Evolutionary conservation across 2,113 vertebrate genomes (phyloP), one percentile per base, ranked within the genome.

Genomic region (Bujurquina vittata): DNA sequence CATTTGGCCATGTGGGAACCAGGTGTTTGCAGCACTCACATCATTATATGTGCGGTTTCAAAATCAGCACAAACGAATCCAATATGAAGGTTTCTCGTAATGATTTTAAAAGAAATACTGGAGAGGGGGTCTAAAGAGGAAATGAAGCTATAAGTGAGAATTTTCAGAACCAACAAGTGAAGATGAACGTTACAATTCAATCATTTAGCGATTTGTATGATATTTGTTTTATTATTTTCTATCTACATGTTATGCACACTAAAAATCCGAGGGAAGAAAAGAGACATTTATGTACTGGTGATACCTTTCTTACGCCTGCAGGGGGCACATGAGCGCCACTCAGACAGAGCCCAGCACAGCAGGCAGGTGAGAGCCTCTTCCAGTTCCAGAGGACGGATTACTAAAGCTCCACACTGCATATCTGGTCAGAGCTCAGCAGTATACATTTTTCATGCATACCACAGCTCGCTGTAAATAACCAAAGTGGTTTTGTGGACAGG

Each of bases 391-490:
- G 57, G 87, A 75, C 80, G 75, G 57, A 31, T 80, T 2, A 23
- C 17, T n/a, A 17, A 20, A 56, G 72, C 75, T 88, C 83, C 77
- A 79, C 77, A 46, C 58, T 22, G 56, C 65, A 37, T 73, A 58
- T 72, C 62, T 83, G 69, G 76, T 85, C 81, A 67, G 82, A 76
- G 40, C 62, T 79, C 80, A 23, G 43, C 63, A 63, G 76, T 49
- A 74, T 67, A 84, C 65, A 84, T 63, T 54, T 82, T 75, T 33
- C 61, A 52, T 81, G 52, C 77, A 87, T 60, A 80, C 83, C 76
- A 78, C 35, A 61, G 63, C 37, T 73, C 1, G 58, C 88, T 92
- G 77, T 84, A 80, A 89, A 91, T 83, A 86, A 65, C 81, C 35
- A 35, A 11, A 18, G 56, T 49, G 88, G 85, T 84, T 85, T 75